These are phyloP conservation scores for Lethrus apterus DNA, from an alignment of 1,140 invertebrate genomes.

Conservation along the genomic window DNA sequence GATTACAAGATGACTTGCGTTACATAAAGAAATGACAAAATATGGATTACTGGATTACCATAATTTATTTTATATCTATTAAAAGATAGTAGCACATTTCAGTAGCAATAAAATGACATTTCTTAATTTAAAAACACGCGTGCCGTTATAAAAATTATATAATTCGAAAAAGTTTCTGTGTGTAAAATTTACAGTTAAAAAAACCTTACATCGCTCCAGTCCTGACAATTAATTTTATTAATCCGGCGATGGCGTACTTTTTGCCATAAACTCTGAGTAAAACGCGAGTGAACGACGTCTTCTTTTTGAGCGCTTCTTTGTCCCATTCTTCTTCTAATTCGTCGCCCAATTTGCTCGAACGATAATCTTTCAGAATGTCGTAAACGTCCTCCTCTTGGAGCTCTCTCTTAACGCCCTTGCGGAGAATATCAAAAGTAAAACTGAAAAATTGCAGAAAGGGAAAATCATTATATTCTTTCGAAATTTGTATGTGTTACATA, in stretches of 20 bases:
- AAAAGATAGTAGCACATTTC: too few species aligned
- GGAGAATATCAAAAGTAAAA: slow-evolving; percentile 26
- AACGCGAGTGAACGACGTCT: slow-evolving; percentile 21
- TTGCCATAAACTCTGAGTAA: slow-evolving; percentile 20
- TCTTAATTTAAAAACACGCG: too few species aligned
- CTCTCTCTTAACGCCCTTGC: slow-evolving; percentile 24
- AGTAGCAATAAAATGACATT: too few species aligned
- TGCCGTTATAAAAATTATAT: too few species aligned
- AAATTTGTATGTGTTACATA: neutral
- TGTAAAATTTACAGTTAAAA: neutral
- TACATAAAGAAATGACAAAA: too few species aligned
- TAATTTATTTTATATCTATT: too few species aligned
- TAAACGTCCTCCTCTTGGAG: slow-evolving; percentile 31
- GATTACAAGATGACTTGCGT: too few species aligned
- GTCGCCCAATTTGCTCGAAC: slow-evolving; percentile 22
- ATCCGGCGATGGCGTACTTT: neutral
- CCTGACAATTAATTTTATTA: neutral
- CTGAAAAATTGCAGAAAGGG: slow-evolving; percentile 19
- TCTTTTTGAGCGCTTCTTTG: slow-evolving; percentile 20
- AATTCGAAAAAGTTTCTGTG: too few species aligned
- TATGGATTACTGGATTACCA: too few species aligned
- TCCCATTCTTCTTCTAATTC: slow-evolving; percentile 29
- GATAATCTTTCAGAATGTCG: slow-evolving; percentile 23
- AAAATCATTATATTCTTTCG: neutral
- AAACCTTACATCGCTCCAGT: slow-evolving; percentile 2